Evolutionary conservation across 2,113 vertebrate genomes (phyloP), one percentile per base, ranked within the genome.

Genomic region (Serilophus lunatus): DNA sequence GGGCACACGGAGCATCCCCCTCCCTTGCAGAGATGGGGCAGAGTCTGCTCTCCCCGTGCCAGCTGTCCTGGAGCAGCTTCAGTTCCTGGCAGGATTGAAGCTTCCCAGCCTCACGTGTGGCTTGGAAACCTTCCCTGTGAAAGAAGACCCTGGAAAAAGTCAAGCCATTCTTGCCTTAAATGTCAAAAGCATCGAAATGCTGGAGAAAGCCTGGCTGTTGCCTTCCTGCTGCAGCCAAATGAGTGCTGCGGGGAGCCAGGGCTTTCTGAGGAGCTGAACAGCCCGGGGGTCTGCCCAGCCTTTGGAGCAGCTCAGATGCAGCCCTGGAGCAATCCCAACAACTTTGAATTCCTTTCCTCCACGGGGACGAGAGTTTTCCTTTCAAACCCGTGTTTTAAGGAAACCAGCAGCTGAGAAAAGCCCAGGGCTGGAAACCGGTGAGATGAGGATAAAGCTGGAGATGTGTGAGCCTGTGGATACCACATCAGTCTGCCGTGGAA

Each of bases 21-120:
- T 36, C 2, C 0, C 29, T 8, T 3, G 19, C 4, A 53, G 69
- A 69, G 42, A 33, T 0, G 11, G 35, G 6, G 5, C 0, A 1
- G 50, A 11, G 9, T 5, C n/a, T 23, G 3, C 74, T 50, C 5
- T 13, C 15, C 35, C 70, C 16, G 71, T 0, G 0, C 45, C 63
- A 61, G 65, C 74, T 23, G 1, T 9, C 65, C 0, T 0, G 54
- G 64, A 65, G 54, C 70, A n/a, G 51, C 44, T n/a, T 20, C 1
- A 2, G 44, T 11, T 56, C 50, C 66, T 18, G 25, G 13, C 49
- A 3, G 81, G 50, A 13, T 2, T 23, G 35, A n/a, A 72, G 53
- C 44, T 92, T 36, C 24, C 51, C 53, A 29, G 85, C 51, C 50
- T 68, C 63, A 38, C 10, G 19, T 33, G 71, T 26, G 86, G 72